Evolutionary conservation across 2,888 invertebrate genomes (phyloP).

Genomic region (Phragmatobia fuliginosa): DNA sequence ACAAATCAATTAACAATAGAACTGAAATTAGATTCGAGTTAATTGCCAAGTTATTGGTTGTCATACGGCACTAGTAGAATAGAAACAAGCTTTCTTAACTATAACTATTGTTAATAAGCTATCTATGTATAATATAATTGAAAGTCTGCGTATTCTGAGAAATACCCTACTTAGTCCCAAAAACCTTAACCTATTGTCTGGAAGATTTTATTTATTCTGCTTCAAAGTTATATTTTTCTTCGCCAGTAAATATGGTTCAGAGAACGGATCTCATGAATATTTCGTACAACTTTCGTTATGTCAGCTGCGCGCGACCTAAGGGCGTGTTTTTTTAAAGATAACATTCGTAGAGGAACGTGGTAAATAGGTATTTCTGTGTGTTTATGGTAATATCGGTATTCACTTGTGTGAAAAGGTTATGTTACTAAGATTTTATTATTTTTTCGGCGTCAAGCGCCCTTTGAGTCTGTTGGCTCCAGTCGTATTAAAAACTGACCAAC

Average conservation of each 20-base stretch:
- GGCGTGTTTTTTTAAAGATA: slow-evolving; percentile 10
- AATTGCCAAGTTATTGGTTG: background rate
- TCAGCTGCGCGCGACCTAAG: slow-evolving; percentile 10
- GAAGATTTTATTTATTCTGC: background rate
- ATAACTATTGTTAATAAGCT: too few species aligned
- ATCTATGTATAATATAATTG: too few species aligned
- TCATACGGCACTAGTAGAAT: background rate
- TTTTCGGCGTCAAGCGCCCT: background rate
- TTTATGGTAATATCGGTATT: background rate
- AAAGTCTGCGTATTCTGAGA: background rate
- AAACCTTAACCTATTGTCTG: background rate
- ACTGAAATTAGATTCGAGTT: background rate
- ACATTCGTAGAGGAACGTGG: background rate
- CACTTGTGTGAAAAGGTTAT: background rate
- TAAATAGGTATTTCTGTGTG: background rate
- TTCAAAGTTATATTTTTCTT: background rate
- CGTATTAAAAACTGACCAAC: too few species aligned
- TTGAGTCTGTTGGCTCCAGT: background rate
- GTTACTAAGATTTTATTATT: background rate
- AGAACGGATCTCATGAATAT: slow-evolving; percentile 15
- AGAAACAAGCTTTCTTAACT: too few species aligned
- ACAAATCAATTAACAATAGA: background rate
- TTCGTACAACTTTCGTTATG: background rate
- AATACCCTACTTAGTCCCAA: background rate
- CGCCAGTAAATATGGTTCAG: background rate